Evolutionary conservation across 2,888 invertebrate species (phyloP).

Genomic region (Stenodema calcarata): DNA sequence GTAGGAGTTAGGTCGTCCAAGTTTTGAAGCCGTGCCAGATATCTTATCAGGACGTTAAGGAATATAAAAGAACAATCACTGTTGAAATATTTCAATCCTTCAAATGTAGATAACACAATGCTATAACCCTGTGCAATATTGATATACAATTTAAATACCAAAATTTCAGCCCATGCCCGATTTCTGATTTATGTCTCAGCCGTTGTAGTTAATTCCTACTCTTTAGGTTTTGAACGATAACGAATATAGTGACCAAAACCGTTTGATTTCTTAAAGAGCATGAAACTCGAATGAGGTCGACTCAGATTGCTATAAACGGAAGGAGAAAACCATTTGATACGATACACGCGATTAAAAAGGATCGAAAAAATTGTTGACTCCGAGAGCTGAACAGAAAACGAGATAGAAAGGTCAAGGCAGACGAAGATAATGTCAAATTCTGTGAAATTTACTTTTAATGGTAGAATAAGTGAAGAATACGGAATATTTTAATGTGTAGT

Average conservation of each 20-base stretch:
- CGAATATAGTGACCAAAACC: background rate
- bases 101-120: too few species aligned
- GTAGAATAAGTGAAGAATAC: too few species aligned
- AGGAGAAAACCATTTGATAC: background rate
- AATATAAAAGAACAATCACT: background rate
- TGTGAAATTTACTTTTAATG: too few species aligned
- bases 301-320: background rate
- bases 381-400: background rate
- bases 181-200: too few species aligned
- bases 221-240: background rate
- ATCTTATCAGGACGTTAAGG: constrained; percentile 67
- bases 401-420: background rate
- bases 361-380: background rate
- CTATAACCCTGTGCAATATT: too few species aligned
- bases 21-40: constrained; percentile 94
- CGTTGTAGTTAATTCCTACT: background rate
- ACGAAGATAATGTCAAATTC: background rate
- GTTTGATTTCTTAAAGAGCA: background rate
- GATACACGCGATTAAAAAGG: background rate
- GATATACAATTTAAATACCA: too few species aligned
- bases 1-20: constrained; percentile 88
- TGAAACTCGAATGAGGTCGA: background rate
- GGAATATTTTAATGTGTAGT: too few species aligned
- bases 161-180: too few species aligned
- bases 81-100: background rate